phyloP scores from a whole-genome alignment of 1,140 invertebrate genomes.

The Zaprionus kolodkinae region DNA sequence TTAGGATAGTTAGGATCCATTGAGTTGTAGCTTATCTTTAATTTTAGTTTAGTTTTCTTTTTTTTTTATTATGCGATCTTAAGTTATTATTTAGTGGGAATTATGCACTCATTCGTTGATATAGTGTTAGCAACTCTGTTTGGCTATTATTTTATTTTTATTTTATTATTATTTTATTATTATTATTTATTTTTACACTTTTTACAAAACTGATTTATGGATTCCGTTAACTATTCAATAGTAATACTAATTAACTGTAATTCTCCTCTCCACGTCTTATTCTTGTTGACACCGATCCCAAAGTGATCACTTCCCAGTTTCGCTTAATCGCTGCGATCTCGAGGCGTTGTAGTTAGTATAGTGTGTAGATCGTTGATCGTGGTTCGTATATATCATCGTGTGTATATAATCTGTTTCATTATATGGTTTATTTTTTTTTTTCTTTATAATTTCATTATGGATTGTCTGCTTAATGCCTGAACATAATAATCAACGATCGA shows the following conservation, averaged over 20 bases:
- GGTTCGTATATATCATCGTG: background rate
- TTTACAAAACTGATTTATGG: constrained; percentile 66
- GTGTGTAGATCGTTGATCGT: background rate
- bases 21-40: constrained; percentile 13
- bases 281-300: constrained; percentile 68
- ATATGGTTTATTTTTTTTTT: constrained; percentile 8
- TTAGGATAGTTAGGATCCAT: constrained; percentile 22
- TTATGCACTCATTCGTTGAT: constrained; percentile 6
- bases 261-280: constrained; percentile 49
- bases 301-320: constrained; percentile 65
- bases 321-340: constrained; percentile 19
- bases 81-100: constrained; percentile 7
- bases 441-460: constrained; percentile 78
- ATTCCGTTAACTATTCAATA: constrained; percentile 44
- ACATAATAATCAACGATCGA: constrained; percentile 70
- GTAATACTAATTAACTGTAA: constrained; percentile 68
- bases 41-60: background rate
- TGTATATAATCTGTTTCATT: constrained; percentile 57
- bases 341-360: constrained; percentile 5
- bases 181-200: constrained; percentile 47
- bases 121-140: constrained; percentile 8
- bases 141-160: background rate
- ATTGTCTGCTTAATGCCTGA: constrained; percentile 75
- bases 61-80: background rate
- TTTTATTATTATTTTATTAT: background rate